Base-by-base conservation (phyloP, 2,888 invertebrate genomes). In the Melanchra persicariae region DNA sequence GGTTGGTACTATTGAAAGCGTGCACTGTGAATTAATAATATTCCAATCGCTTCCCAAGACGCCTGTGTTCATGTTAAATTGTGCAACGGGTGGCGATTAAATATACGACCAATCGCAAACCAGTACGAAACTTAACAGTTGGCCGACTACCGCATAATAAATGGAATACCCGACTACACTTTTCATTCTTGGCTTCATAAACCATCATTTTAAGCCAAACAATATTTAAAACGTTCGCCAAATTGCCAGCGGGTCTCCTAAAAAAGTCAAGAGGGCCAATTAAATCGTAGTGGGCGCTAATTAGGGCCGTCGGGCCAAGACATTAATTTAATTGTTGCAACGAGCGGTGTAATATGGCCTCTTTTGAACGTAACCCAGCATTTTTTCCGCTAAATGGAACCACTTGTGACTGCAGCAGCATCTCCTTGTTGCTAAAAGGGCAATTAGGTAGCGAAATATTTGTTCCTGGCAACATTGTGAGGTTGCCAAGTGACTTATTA, bases 261-360 rank as follows among this genome's bases (percentile, higher is more conserved):
- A 83, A 80, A 80, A 79, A 81, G 68, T 74, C 75, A 82, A 78
- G 78, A 74, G 73, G 61, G 71, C 77, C 74, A 86, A 86, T 85
- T 83, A 83, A 82, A 84, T 79, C 68, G 70, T 81, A 85, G 81
- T 84, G 76, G 74, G 75, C 77, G 83, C 77, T 85, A 85, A 86
- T 85, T 86, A 84, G 75, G 59, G 75, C 80, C 83, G 60, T 51
- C 70, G 85, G 81, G 77, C 59, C 72, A 76, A 73, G 71, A 79
- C 81, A 84, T 84, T 83, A 83, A 85, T 84, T 81, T 84, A 74
- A 85, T 85, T 85, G 85, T 85, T 79, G 73, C 72, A 72, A 81
- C 74, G 70, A 63, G 59, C 64, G 65, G 57, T 70, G 68, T 75
- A 74, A 76, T 75, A 65, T 67, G 69, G 75, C 74, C 76, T 75